These are phyloP conservation scores for Phylloscopus collybita DNA, from an alignment of 2,797 vertebrate genomes.

Conservation along the genomic window DNA sequence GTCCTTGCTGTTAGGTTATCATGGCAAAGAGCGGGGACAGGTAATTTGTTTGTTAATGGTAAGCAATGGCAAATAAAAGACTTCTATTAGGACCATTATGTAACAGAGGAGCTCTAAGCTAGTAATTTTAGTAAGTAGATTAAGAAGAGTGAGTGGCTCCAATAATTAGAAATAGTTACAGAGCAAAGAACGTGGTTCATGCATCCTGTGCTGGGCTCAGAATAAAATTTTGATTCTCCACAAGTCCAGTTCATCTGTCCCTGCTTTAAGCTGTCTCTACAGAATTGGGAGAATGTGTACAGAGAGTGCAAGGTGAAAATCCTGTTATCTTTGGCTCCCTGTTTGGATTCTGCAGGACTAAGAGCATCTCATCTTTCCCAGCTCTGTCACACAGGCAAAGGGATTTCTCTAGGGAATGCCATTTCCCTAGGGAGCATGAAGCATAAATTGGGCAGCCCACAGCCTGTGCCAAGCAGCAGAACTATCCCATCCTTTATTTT, in stretches of 20 bases:
- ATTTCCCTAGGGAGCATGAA: neutral
- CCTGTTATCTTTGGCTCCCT: neutral
- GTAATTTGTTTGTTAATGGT: neutral
- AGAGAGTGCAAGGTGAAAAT: neutral
- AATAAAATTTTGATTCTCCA: neutral
- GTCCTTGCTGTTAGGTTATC: neutral
- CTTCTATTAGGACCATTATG: neutral
- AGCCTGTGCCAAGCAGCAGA: neutral
- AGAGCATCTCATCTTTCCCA: neutral
- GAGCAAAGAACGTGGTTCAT: fast-evolving
- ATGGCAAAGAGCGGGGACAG: neutral
- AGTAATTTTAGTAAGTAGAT: neutral
- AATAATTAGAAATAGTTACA: neutral
- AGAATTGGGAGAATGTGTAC: neutral
- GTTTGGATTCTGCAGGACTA: neutral
- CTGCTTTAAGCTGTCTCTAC: neutral
- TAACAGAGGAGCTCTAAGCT: neutral
- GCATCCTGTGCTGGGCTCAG: neutral
- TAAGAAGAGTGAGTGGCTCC: neutral
- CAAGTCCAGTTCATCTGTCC: neutral
- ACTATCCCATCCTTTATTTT: neutral
- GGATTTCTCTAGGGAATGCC: neutral
- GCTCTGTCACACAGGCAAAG: neutral
- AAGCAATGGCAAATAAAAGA: neutral
- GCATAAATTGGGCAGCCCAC: neutral